Evolutionary conservation across 37 sponge, comb jelly and placozoan genomes (phyloP).

Genomic region (Spongilla lacustris): DNA sequence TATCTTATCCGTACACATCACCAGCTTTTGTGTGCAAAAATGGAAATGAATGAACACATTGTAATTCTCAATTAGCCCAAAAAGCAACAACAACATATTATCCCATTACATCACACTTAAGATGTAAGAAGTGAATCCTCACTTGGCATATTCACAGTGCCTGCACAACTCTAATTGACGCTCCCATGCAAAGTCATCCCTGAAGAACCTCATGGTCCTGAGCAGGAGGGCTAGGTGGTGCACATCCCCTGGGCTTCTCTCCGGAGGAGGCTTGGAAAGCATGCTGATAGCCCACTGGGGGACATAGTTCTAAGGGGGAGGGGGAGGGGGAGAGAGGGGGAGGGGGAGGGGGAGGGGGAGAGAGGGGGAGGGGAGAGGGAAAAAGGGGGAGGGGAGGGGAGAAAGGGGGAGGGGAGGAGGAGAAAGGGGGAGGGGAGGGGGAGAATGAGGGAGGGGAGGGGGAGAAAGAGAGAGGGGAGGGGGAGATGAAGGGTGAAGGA

Average conservation of each 20-base stretch:
- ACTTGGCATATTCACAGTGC: slow-evolving; percentile 43
- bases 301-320: slow-evolving; percentile 34
- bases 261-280: slow-evolving; percentile 4
- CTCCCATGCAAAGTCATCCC: slow-evolving; percentile 10
- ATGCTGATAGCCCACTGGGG: slow-evolving; percentile 56
- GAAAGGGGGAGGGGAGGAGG: slow-evolving; percentile 12
- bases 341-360: slow-evolving; percentile 48
- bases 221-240: slow-evolving; percentile 22
- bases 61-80: no score
- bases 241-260: slow-evolving; percentile 26
- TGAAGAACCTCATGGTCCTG: slow-evolving; percentile 33
- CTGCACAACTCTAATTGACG: slow-evolving; percentile 38
- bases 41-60: no score
- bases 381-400: slow-evolving; percentile 21
- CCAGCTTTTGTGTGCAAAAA: no score
- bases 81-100: no score
- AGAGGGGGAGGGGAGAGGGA: slow-evolving; percentile 19
- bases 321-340: slow-evolving; percentile 44
- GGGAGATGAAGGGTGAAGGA: neutral
- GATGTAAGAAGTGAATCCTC: neutral
- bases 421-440: slow-evolving; percentile 15
- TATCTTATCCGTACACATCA: no score
- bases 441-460: neutral
- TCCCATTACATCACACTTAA: no score
- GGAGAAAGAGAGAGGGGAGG: slow-evolving; percentile 28